Percentiles rank a stretch among this genome's conserved stretches.
These are phyloP conservation scores for Caenorhabditis sulstoni DNA, from an alignment of 2,888 invertebrate species.

Conservation along the genomic window DNA sequence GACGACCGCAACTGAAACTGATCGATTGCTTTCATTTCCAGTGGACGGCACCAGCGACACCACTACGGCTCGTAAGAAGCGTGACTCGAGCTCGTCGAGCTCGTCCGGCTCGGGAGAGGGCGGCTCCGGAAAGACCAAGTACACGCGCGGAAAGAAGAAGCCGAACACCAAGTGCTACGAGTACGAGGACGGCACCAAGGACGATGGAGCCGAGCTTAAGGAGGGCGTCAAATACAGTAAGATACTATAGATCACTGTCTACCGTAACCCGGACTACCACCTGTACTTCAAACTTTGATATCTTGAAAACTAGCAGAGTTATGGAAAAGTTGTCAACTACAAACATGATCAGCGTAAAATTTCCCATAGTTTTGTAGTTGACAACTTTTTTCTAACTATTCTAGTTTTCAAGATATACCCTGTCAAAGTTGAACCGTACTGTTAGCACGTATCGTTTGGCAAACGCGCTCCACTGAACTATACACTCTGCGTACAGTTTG, in stretches of 20 bases:
- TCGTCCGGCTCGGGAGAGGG: slow-evolving; percentile 29
- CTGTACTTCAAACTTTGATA: too few relatives aligned
- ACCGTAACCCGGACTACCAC: too few relatives aligned
- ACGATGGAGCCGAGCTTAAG: slow-evolving; percentile 44
- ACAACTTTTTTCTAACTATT: too few relatives aligned
- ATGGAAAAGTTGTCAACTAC: too few relatives aligned
- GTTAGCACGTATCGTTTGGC: too few relatives aligned
- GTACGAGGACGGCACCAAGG: slow-evolving; percentile 52
- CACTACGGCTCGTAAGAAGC: slow-evolving; percentile 24
- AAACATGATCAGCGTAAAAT: too few relatives aligned
- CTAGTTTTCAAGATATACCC: too few relatives aligned
- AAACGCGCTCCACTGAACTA: too few relatives aligned
- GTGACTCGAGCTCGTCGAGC: slow-evolving; percentile 17
- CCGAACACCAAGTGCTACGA: slow-evolving; percentile 44
- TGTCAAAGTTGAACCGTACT: too few relatives aligned
- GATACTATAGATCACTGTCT: background rate
- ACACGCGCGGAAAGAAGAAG: slow-evolving; percentile 49
- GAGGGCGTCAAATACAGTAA: slow-evolving; percentile 34
- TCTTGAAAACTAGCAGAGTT: too few relatives aligned
- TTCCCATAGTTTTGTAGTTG: too few relatives aligned
- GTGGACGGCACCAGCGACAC: slow-evolving; percentile 42
- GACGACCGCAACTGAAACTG: background rate
- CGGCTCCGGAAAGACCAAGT: slow-evolving; percentile 16
- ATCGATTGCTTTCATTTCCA: slow-evolving; percentile 10
- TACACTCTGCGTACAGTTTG: too few relatives aligned